Evolutionary conservation across 2,888 invertebrate genomes (phyloP), one percentile per base, ranked within the genome.

Genomic region (Pyralis farinalis): DNA sequence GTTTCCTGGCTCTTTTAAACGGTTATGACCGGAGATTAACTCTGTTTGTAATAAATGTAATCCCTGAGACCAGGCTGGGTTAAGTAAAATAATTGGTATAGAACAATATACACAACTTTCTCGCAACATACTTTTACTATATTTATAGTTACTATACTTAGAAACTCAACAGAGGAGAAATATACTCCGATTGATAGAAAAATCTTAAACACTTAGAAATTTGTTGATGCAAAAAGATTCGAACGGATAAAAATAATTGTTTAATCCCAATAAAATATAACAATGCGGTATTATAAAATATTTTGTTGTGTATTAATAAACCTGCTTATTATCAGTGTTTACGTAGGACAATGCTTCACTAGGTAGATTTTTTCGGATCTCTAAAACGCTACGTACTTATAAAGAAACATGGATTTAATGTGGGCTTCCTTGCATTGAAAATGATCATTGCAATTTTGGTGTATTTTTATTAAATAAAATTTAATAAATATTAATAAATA

Each of bases 321-420:
- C 16, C 10, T 10, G 37, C 7, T 27, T n/a, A 9, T 31, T 12
- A 37, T 42, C 20, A 20, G 33, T 42, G 33, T 41, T 11, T 42
- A 37, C 11, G 37, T 56, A 52, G 52, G 54, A 56, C 54, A 58
- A 59, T 55, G 55, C 51, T 47, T 38, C 34, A 22, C n/a, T 44
- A 43, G 55, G 55, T 58, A 59, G 56, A 8, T 10, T 22, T 6
- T 27, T 11, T 12, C 12, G 29, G 37, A 37, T 37, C 37, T 37
- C 37, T 11, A 12, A 34, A 34, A 37, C 11, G 7, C 21, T 31
- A 31, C 7, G 21, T 21, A 21, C 10, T 37, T 30, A 11, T 22
- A 9, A 36, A 7, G 7, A 29, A 28, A 10, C 7, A 12, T 25
- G 7, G 12, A 40, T 44, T 48, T 39, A 35, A 37, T 34, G 31